Evolutionary conservation across 2,888 invertebrate species (phyloP).

Genomic region (Apamea monoglypha): DNA sequence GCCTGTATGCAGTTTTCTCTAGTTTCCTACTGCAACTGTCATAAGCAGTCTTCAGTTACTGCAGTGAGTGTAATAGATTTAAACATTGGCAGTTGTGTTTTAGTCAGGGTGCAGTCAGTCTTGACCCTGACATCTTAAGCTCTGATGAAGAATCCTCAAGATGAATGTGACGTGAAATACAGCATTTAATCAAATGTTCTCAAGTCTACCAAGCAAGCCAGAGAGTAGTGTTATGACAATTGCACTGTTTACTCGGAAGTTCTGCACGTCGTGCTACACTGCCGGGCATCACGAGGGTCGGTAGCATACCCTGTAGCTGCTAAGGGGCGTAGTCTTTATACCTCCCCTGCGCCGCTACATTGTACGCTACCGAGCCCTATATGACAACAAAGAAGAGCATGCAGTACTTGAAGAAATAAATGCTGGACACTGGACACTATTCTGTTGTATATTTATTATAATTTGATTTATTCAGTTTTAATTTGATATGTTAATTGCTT

Average conservation of each 20-base stretch:
- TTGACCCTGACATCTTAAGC: background rate
- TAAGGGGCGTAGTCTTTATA: constrained; percentile 84
- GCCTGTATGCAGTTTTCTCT: background rate
- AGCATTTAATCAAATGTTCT: background rate
- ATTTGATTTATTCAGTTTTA: too few species aligned
- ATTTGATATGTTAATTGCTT: too few species aligned
- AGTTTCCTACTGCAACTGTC: background rate
- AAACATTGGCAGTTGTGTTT: background rate
- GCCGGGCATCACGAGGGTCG: constrained; percentile 64
- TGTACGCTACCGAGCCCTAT: constrained; percentile 76
- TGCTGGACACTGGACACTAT: too few species aligned
- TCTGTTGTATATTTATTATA: too few species aligned
- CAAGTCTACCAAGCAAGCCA: background rate
- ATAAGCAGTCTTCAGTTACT: background rate
- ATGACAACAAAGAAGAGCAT: constrained; percentile 16
- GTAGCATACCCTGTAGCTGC: constrained; percentile 89
- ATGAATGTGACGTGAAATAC: background rate
- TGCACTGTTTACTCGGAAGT: background rate
- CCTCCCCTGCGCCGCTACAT: constrained; percentile 86
- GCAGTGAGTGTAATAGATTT: background rate
- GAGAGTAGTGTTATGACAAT: background rate
- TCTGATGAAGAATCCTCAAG: background rate
- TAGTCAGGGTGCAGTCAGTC: background rate
- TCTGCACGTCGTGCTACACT: background rate
- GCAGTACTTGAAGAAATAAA: constrained; percentile 11